These are phyloP conservation scores for Coregonus sp. DNA, from an alignment of 2,797 vertebrate genomes.

Conservation along the genomic window DNA sequence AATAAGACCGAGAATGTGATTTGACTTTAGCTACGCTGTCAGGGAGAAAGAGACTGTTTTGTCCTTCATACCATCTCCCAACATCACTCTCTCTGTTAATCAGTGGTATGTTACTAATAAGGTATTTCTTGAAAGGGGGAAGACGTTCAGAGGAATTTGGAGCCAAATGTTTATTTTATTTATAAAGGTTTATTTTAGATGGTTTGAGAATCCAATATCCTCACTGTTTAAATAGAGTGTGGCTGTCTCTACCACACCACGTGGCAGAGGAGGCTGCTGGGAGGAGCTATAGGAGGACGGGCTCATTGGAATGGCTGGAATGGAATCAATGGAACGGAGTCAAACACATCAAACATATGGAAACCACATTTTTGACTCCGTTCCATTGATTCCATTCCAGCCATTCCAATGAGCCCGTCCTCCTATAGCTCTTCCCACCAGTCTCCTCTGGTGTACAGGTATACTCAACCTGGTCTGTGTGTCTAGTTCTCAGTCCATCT, in stretches of 20 bases:
- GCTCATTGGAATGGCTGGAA: no score
- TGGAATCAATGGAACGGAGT: no score
- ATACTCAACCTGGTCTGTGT: no score
- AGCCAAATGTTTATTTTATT: not conserved
- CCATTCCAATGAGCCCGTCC: no score
- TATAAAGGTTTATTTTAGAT: not conserved
- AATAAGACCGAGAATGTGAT: not conserved
- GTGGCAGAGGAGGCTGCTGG: no score
- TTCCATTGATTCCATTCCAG: no score
- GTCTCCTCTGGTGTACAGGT: no score
- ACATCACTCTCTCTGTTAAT: not conserved
- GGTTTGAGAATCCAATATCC: slow-evolving; percentile 3
- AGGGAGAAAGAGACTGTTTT: not conserved
- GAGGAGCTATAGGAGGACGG: no score
- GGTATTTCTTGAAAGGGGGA: not conserved
- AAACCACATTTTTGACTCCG: no score
- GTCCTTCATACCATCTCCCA: not conserved
- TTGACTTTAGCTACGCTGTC: not conserved
- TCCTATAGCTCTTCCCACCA: no score
- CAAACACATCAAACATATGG: no score
- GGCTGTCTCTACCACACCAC: not conserved
- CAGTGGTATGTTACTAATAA: not conserved
- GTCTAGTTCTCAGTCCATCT: not conserved
- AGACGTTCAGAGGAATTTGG: not conserved
- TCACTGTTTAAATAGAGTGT: not conserved